Evolutionary conservation across 2,113 vertebrate genomes (phyloP).

Genomic region (Ahaetulla prasina): DNA sequence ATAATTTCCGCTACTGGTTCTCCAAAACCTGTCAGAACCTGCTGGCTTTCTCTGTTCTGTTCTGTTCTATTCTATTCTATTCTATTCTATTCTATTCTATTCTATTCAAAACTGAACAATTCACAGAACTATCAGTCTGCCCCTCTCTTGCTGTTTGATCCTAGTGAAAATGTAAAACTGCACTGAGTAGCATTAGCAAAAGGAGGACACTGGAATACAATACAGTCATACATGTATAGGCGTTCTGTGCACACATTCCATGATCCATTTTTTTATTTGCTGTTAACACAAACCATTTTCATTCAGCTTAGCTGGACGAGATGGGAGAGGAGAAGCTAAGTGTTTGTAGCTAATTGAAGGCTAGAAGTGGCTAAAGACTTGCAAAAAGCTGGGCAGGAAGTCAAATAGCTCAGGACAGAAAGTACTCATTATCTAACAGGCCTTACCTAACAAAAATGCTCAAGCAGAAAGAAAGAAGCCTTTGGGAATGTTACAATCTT

Average conservation of each 20-base stretch:
- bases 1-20: no score
- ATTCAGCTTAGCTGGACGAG: background rate
- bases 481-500: background rate
- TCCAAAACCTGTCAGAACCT: no score
- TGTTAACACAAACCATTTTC: background rate
- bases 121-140: background rate
- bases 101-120: background rate
- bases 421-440: background rate
- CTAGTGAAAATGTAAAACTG: background rate
- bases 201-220: background rate
- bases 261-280: background rate
- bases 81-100: no score
- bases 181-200: background rate
- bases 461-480: background rate
- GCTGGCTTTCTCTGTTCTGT: no score
- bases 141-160: background rate
- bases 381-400: background rate
- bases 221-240: background rate
- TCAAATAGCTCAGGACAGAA: background rate
- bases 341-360: background rate
- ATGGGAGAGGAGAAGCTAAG: background rate
- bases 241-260: background rate
- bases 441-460: background rate
- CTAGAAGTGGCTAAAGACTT: background rate
- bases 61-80: no score